A percentile compares a stretch with the other conserved stretches of the same genome.
These are phyloP conservation scores for Drosophila subsilvestris DNA, from an alignment of 2,888 invertebrate species.

Conservation along the genomic window DNA sequence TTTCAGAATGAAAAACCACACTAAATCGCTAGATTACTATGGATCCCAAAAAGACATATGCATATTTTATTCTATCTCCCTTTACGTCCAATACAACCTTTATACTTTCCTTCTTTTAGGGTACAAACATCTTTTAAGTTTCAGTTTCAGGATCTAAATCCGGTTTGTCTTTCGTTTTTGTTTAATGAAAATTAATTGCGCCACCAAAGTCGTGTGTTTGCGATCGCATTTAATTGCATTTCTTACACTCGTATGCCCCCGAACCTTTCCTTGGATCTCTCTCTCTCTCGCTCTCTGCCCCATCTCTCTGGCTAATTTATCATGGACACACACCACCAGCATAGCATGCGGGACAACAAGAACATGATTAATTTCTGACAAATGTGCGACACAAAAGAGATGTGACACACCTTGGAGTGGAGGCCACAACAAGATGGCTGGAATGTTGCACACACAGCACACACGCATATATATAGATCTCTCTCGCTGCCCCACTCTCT, in stretches of 20 bases:
- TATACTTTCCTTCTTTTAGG: not conserved
- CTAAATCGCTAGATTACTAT: no score
- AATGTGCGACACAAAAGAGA: slow-evolving; percentile 83
- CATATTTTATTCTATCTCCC: no score
- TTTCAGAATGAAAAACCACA: no score
- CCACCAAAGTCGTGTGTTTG: slow-evolving; percentile 79
- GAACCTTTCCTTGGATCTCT: slow-evolving; percentile 74
- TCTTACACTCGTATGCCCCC: slow-evolving; percentile 56
- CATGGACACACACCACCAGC: slow-evolving; percentile 20
- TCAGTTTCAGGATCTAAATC: slow-evolving; percentile 24
- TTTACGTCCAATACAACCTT: no score
- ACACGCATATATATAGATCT: not conserved
- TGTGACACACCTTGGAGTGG: slow-evolving; percentile 75
- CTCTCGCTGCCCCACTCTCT: not conserved
- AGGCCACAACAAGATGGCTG: slow-evolving; percentile 67
- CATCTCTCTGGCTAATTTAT: slow-evolving; percentile 27
- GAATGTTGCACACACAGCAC: slow-evolving; percentile 25
- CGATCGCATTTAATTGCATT: slow-evolving; percentile 77
- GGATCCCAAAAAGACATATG: no score
- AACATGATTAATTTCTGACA: slow-evolving; percentile 84
- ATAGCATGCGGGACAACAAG: slow-evolving; percentile 68
- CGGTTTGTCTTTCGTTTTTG: slow-evolving; percentile 34
- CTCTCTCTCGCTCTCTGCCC: slow-evolving; percentile 3
- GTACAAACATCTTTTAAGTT: not conserved
- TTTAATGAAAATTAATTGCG: slow-evolving; percentile 80